Base-by-base conservation (phyloP, 2,888 invertebrate species). In the Lasioglossum zephyrum region DNA sequence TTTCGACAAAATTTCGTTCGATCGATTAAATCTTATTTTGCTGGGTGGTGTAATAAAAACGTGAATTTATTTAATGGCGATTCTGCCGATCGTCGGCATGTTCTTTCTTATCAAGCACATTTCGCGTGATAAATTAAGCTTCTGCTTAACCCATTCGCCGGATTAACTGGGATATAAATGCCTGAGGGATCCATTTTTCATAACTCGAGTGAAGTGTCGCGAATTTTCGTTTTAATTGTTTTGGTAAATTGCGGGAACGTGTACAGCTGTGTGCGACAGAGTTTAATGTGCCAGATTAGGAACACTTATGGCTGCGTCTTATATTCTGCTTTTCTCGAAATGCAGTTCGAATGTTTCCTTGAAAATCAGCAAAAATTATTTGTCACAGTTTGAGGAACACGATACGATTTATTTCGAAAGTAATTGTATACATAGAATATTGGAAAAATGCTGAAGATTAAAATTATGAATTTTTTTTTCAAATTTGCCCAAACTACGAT, bases 121-220 rank as follows among this genome's bases (percentile, higher is more conserved):
- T 57, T 57, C 57, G n/a, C 74, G 57, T 75, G 74, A 57, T 39
- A 41, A 57, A 75, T 75, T 57, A 75, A 74, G 39, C 49, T 75
- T 75, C 60, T 75, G 74, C 57, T 57, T n/a, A 9, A 60, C 57
- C 49, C 57, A 75, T 41, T 57, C 53, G 57, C 57, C 4, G 57
- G n/a, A 75, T 75, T 57, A 41, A 75, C 53, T 41, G 74, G 26
- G 22, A 53, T 75, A 75, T 39, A 41, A 75, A 75, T 26, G 26
- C 41, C 26, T 41, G 22, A 49, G 47, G 31, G 49, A 49, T 36
- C 47, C 36, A 73, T 73, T 49, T 73, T 73, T 49, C 49, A 73
- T 49, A 73, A 73, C 49, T 47, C 18, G 47, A 36, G 31, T 31
- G 49, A 73, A 73, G 47, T 73, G 31, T 13, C 47, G 11, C 22